Conservation (phyloP, 2,888 invertebrate genomes). For the Thera britannica region DNA sequence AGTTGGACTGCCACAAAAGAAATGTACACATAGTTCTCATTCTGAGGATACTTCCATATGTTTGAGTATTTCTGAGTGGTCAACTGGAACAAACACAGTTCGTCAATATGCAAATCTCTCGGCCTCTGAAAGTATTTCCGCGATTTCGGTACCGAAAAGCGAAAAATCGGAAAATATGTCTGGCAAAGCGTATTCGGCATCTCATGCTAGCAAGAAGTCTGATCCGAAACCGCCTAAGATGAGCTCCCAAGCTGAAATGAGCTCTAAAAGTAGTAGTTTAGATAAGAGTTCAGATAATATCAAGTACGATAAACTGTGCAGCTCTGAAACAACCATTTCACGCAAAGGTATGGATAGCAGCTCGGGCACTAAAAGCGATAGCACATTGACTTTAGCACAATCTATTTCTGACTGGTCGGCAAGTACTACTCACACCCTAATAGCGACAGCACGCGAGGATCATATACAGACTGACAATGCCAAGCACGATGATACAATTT, state of each 20-base stretch:
- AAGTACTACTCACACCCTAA: conserved; percentile 90
- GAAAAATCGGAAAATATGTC: conserved; percentile 85
- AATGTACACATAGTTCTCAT: conserved; percentile 93
- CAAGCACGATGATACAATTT: conserved; percentile 77
- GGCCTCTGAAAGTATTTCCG: conserved; percentile 87
- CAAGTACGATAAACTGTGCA: conserved; percentile 86
- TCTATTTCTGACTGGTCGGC: conserved; percentile 94
- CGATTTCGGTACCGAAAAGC: conserved; percentile 85
- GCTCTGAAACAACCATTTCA: conserved; percentile 84
- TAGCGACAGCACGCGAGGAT: conserved; percentile 85
- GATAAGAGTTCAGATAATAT: conserved; percentile 82
- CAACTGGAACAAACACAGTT: conserved; percentile 93
- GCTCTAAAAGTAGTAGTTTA: conserved; percentile 85
- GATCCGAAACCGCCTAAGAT: conserved; percentile 75
- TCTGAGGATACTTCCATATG: conserved; percentile 95
- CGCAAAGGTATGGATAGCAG: conserved; percentile 84
- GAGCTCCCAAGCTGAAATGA: conserved; percentile 77
- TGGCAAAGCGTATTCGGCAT: conserved; percentile 84
- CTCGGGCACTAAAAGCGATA: conserved; percentile 91
- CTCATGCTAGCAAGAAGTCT: conserved; percentile 81
- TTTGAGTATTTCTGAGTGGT: conserved; percentile 94
- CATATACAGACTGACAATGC: conserved; percentile 71
- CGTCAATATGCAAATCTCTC: conserved; percentile 91
- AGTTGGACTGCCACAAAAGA: conserved; percentile 91
- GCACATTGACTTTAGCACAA: conserved; percentile 90